Evolutionary conservation across 2,888 invertebrate species (phyloP), one percentile per base, ranked within the genome.

Genomic region (Drosophila merina): DNA sequence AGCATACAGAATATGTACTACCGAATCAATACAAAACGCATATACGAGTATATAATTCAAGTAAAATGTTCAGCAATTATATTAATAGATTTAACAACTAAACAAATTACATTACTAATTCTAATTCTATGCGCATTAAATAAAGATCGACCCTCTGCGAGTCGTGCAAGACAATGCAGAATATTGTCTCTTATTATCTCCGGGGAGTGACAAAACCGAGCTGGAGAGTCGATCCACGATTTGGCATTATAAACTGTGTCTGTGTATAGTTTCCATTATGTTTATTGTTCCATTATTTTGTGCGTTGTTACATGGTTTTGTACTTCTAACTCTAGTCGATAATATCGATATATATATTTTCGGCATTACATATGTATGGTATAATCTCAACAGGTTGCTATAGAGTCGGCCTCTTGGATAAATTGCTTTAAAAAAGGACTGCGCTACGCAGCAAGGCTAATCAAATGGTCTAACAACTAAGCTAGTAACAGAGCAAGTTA

Each of bases 1-100:
- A 44, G 70, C n/a, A n/a, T n/a, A n/a, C n/a, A n/a, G 51, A 40
- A 64, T 64, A 71, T 63, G 71, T 71, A 71, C 71, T 71, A 72
- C 72, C 56, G 72, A 74, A 78, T 71, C 44, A 58, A 73, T 70
- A 81, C 67, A 67, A 75, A 57, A 67, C 42, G 56, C 57, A 63
- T 54, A 57, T 74, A 68, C 48, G 56, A 20, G 6, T 28, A 28
- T 28, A 28, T 72, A 83, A 74, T 73, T 79, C 73, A 83, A 77
- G 72, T 79, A 86, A 86, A 84, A 86, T 71, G 84, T 83, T 86
- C 77, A 79, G 77, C 79, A 86, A 86, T 75, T 80, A 83, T 79
- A 84, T 70, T 74, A 74, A 81, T 80, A 86, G 79, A 69, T 79
- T 81, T 86, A 83, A 78, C 70, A 86, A 86, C 80, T 80, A 74